Evolutionary conservation across 2,113 vertebrate genomes (phyloP).

Genomic region (Phaethornis superciliosus): DNA sequence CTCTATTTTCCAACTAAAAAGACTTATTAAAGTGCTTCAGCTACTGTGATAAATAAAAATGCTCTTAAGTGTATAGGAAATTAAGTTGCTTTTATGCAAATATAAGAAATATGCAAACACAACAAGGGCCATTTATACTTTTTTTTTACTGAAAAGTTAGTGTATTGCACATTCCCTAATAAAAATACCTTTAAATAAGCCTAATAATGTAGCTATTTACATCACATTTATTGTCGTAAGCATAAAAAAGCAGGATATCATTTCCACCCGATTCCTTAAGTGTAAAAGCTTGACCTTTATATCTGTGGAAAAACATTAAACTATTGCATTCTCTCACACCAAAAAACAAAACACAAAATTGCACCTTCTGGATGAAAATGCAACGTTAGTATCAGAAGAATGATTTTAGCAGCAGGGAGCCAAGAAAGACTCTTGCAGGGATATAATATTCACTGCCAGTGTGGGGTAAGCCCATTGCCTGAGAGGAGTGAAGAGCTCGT

Average conservation of each 20-base stretch:
- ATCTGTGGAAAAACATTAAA: background rate
- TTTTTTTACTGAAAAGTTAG: background rate
- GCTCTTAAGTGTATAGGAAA: background rate
- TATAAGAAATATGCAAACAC: background rate
- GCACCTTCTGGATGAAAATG: background rate
- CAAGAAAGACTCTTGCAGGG: background rate
- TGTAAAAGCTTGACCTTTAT: background rate
- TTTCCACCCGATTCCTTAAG: background rate
- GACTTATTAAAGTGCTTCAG: background rate
- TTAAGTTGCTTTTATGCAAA: background rate
- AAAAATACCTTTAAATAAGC: background rate
- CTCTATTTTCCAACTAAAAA: background rate
- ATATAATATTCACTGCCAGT: background rate
- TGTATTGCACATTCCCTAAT: background rate
- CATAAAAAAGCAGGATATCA: background rate
- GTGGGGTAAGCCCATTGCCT: background rate
- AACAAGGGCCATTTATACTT: background rate
- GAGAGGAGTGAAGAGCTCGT: background rate
- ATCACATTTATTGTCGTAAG: background rate
- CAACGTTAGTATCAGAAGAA: background rate
- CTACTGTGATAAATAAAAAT: background rate
- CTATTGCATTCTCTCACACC: background rate
- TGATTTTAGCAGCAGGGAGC: background rate
- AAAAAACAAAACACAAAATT: background rate
- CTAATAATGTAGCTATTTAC: slow-evolving; percentile 12